Conservation (phyloP, 2,113 vertebrate species). For the Grallaria varia region DNA sequence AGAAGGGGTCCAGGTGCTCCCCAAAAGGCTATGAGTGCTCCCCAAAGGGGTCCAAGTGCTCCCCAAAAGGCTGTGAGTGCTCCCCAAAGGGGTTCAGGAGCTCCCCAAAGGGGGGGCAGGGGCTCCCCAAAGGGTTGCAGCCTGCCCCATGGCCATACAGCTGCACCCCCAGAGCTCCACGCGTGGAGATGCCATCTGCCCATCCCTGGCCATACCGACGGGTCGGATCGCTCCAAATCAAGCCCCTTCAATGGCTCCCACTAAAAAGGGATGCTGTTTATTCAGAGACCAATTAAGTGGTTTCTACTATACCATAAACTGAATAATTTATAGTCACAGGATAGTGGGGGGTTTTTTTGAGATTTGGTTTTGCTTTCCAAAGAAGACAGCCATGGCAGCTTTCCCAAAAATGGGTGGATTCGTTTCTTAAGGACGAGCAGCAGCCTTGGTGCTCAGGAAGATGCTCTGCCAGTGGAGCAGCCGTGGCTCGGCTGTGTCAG, state of each 20-base stretch:
- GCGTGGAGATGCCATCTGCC: background rate
- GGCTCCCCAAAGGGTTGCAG: background rate
- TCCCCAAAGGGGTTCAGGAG: too few relatives aligned
- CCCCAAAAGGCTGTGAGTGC: too few relatives aligned
- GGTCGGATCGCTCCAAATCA: background rate
- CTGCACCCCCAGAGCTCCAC: accelerated
- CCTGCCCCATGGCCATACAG: accelerated
- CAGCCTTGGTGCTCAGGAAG: background rate
- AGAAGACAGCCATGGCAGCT: background rate
- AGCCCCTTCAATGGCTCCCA: accelerated
- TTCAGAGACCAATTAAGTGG: background rate
- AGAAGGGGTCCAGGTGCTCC: too few relatives aligned
- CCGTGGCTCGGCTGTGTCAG: background rate
- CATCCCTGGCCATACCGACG: background rate
- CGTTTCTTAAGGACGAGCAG: background rate
- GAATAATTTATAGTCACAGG: accelerated
- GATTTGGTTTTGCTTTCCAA: background rate
- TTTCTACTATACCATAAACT: background rate
- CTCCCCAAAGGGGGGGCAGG: too few relatives aligned
- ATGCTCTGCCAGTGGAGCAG: background rate
- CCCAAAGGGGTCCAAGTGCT: too few relatives aligned
- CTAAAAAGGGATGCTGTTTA: background rate
- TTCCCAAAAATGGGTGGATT: background rate
- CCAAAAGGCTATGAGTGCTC: too few relatives aligned
- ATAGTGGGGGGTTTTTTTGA: background rate